Base-by-base conservation (phyloP, 2,888 invertebrate species). In the Luffia ferchaultella region DNA sequence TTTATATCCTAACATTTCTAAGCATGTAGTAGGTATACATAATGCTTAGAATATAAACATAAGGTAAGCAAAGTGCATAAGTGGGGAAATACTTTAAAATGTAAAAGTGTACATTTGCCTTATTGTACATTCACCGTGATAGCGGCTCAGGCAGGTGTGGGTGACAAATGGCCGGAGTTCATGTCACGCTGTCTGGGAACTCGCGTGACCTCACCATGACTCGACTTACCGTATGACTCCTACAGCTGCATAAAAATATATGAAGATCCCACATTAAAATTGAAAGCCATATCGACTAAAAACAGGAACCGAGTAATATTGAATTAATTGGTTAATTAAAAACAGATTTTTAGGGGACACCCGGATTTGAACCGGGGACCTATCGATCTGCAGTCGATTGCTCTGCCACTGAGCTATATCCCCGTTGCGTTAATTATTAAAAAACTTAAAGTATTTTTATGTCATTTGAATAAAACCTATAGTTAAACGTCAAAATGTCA, bases 361-460 rank as follows among this genome's bases (percentile, higher is more conserved):
- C 75, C 76, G 78, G 78, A 72, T 68, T 77, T 77, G 78, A 79
- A 79, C 79, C 76, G 68, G 78, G 73, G 79, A 60, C 80, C 80
- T 77, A 77, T 77, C 79, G 80, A 80, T 78, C 79, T 80, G 79
- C 80, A 80, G 80, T 79, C 79, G 78, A 80, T 76, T 80, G 80
- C 80, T 80, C 80, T 79, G 60, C 78, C 79, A 75, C 75, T 75
- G 75, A 75, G 75, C 74, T 74, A 75, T 74, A 74, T 73, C 73
- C 75, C 75, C 75, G 30, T 30, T 30, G n/a, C n/a, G n/a, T n/a
- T n/a, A n/a, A n/a, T n/a, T n/a, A n/a, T n/a, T n/a, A n/a, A n/a
- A n/a, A n/a, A n/a, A n/a, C n/a, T n/a, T n/a, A n/a, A n/a, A n/a
- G n/a, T n/a, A n/a, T n/a, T n/a, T n/a, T n/a, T n/a, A n/a, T n/a